phyloP scores from a whole-genome alignment of 2,113 vertebrate species.

The Trichomycterus rosablanca region DNA sequence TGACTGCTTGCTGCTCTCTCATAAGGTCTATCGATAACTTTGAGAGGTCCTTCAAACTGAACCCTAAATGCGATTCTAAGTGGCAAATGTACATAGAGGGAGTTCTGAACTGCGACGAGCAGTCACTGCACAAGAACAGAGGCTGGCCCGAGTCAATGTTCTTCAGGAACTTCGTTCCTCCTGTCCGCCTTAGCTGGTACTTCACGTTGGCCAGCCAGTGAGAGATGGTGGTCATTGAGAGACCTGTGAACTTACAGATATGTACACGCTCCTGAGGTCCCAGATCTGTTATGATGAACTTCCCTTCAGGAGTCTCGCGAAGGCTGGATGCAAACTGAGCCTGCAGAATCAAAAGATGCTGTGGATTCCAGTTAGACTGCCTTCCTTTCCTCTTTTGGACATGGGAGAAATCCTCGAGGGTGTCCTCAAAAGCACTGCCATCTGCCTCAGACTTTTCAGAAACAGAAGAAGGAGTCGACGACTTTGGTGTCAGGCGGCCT shows the following conservation, averaged over 20 bases:
- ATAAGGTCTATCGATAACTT: constrained; percentile 93
- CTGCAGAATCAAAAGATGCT: constrained; percentile 96
- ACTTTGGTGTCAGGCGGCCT: constrained; percentile 93
- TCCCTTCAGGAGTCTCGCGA: constrained; percentile 88
- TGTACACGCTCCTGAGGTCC: constrained; percentile 96
- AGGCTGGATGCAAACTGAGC: constrained; percentile 95
- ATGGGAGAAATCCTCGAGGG: constrained; percentile 88
- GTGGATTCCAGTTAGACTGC: constrained; percentile 98
- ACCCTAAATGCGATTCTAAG: constrained; percentile 95
- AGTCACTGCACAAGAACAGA: constrained; percentile 98
- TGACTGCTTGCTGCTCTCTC: constrained; percentile 87
- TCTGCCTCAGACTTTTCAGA: constrained; percentile 95
- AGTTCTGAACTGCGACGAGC: constrained; percentile 98
- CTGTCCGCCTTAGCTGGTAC: constrained; percentile 97
- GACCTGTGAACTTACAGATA: constrained; percentile 98
- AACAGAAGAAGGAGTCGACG: constrained; percentile 88
- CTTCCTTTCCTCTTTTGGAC: constrained; percentile 96
- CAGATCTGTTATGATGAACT: constrained; percentile 90
- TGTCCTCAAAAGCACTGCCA: constrained; percentile 89
- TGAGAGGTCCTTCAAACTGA: constrained; percentile 96
- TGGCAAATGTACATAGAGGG: constrained; percentile 92
- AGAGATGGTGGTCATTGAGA: constrained; percentile 99
- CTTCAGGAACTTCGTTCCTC: constrained; percentile 97
- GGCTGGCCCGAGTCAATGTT: constrained; percentile 96
- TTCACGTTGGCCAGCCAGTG: constrained; percentile 99